Evolutionary conservation across 2,113 vertebrate genomes (phyloP), one percentile per base, ranked within the genome.

Genomic region (Podiceps cristatus): DNA sequence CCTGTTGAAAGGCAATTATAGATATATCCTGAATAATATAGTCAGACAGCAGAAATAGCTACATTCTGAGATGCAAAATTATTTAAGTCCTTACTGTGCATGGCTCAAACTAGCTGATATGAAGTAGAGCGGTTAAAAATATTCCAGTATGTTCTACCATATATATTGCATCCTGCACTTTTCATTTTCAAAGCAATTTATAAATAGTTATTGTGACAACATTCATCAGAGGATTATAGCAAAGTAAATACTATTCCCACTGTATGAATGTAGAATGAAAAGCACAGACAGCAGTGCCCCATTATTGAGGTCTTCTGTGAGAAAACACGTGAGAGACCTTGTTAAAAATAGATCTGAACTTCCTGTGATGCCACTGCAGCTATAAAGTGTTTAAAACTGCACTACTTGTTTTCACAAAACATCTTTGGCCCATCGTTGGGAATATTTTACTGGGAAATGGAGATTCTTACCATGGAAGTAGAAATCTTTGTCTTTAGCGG

Each of bases 301-400:
- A 2, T 87, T 96, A 87, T 47, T 78, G 80, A 92, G 80, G 67
- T 84, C 63, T 86, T 74, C 85, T 68, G 74, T 33, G 68, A 95
- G 87, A 91, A 93, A 95, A 93, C 81, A 94, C 74, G 68, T 67
- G 90, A 93, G 75, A 86, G 73, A 90, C 76, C 77, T 96, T 95
- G 91, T 82, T 84, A 95, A 96, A 93, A 97, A 96, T 96, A 94
- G 79, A 75, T 72, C 72, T 69, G 67, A 68, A 78, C 69, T 95
- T 93, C 71, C 69, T 82, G 69, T 86, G 63, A 76, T 86, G 86
- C 79, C 47, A 55, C 73, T 86, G 80, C 80, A 85, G 80, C 77
- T 87, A n/a, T 89, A 7, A 93, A 87, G 58, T 62, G 66, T 94
- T 95, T 91, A 42, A 89, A 89, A 75, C 69, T 89, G 18, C 52